These are phyloP conservation scores for Caenorhabditis briggsae DNA, from an alignment of 1,140 invertebrate genomes.

Conservation along the genomic window DNA sequence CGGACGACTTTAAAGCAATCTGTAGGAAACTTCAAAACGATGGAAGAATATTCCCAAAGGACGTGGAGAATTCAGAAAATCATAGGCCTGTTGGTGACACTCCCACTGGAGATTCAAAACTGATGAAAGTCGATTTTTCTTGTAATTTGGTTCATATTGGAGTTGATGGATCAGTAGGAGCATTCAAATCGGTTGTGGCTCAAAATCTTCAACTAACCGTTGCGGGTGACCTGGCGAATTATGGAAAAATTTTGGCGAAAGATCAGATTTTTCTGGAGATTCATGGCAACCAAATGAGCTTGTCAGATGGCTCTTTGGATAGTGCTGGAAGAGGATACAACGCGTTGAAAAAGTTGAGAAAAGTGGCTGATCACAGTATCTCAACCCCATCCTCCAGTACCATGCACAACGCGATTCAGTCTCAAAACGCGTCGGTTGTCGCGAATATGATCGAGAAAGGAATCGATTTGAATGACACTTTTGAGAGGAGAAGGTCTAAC, in stretches of 20 bases:
- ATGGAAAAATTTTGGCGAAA: constrained; percentile 42
- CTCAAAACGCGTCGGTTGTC: constrained; percentile 41
- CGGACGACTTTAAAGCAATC: constrained; percentile 5
- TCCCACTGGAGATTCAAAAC: background rate
- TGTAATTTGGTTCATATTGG: constrained; percentile 52
- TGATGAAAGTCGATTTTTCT: constrained; percentile 55
- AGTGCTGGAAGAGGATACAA: constrained; percentile 59
- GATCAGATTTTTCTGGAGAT: constrained; percentile 33
- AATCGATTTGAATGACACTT: constrained; percentile 55
- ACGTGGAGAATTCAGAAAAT: background rate
- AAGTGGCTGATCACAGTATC: constrained; percentile 18
- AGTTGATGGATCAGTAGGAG: constrained; percentile 51
- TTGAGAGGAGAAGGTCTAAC: background rate
- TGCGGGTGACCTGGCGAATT: constrained; percentile 43
- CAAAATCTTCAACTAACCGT: constrained; percentile 18
- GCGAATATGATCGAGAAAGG: constrained; percentile 59
- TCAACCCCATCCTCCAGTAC: constrained; percentile 39
- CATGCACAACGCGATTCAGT: constrained; percentile 46
- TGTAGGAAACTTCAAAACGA: constrained; percentile 54
- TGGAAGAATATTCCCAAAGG: constrained; percentile 49
- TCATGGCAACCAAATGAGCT: constrained; percentile 13
- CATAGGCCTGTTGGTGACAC: background rate
- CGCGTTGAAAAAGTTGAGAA: constrained; percentile 8
- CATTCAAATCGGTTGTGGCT: constrained; percentile 16
- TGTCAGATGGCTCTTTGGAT: constrained; percentile 49